Conservation (phyloP, 2,797 vertebrate genomes). For the Scolopax rusticola region DNA sequence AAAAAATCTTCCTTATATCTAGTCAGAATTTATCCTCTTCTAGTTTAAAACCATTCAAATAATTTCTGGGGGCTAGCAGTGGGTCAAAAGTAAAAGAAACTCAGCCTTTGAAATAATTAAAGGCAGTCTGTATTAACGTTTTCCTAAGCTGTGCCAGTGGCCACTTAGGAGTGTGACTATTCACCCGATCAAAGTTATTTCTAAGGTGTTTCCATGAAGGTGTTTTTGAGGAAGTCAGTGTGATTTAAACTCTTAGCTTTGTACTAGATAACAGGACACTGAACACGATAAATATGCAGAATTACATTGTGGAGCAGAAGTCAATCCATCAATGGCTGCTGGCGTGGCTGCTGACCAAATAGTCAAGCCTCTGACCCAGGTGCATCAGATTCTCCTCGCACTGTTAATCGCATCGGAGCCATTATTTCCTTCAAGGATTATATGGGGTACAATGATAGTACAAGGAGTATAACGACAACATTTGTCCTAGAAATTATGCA, state of each 20-base stretch:
- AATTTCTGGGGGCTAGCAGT: neutral
- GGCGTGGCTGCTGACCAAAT: neutral
- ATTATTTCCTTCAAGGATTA: neutral
- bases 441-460: neutral
- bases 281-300: neutral
- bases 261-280: neutral
- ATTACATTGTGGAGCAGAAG: neutral
- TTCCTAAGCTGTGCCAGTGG: neutral
- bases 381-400: neutral
- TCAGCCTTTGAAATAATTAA: neutral
- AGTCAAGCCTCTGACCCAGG: neutral
- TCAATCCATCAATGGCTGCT: neutral
- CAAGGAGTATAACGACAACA: neutral
- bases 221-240: neutral
- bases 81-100: neutral
- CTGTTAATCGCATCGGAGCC: neutral
- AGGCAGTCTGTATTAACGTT: neutral
- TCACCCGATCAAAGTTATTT: neutral
- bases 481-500: neutral
- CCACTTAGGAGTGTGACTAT: neutral
- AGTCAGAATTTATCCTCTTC: neutral
- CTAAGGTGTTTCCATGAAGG: neutral
- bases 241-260: neutral
- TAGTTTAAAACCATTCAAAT: neutral
- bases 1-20: neutral